Percentiles rank a stretch among this genome's conserved stretches.
Evolutionary conservation across 2,113 vertebrate genomes (phyloP).

Genomic region (Gracilinanus agilis): DNA sequence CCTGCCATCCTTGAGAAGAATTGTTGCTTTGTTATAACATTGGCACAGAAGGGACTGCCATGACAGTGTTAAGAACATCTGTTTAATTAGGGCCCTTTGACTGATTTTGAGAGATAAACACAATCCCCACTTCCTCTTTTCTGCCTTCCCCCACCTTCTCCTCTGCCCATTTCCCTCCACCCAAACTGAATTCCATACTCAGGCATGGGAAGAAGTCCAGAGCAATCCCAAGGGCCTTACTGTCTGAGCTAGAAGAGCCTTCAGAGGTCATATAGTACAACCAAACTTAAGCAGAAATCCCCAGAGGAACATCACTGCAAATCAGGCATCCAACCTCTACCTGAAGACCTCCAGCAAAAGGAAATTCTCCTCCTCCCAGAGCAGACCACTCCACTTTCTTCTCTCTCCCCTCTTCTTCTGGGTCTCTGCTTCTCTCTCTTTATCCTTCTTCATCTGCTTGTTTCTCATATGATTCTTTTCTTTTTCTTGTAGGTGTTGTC

Average conservation of each 20-base stretch:
- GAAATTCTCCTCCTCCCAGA: background rate
- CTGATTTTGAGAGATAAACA: conserved; percentile 27
- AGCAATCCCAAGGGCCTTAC: background rate
- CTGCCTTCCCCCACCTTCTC: background rate
- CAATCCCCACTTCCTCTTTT: conserved; percentile 34
- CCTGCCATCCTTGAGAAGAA: conserved; percentile 64
- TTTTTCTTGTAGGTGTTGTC: background rate
- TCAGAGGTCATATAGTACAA: background rate
- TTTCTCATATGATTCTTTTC: background rate
- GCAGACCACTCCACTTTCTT: background rate
- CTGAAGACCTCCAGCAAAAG: background rate
- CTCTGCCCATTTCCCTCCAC: conserved; percentile 2
- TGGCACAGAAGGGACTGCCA: conserved; percentile 71
- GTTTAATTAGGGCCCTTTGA: conserved; percentile 73
- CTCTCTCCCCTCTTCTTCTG: background rate
- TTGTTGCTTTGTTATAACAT: conserved; percentile 54
- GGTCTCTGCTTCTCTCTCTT: background rate
- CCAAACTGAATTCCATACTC: conserved; percentile 1
- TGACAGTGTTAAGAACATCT: conserved; percentile 73
- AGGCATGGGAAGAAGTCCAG: background rate
- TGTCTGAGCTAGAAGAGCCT: background rate
- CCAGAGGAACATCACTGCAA: background rate
- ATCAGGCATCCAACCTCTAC: background rate
- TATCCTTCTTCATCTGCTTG: background rate
- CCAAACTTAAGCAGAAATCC: background rate